These are phyloP conservation scores for Lissonota sp. DNA, from an alignment of 2,888 invertebrate genomes.

Conservation along the genomic window DNA sequence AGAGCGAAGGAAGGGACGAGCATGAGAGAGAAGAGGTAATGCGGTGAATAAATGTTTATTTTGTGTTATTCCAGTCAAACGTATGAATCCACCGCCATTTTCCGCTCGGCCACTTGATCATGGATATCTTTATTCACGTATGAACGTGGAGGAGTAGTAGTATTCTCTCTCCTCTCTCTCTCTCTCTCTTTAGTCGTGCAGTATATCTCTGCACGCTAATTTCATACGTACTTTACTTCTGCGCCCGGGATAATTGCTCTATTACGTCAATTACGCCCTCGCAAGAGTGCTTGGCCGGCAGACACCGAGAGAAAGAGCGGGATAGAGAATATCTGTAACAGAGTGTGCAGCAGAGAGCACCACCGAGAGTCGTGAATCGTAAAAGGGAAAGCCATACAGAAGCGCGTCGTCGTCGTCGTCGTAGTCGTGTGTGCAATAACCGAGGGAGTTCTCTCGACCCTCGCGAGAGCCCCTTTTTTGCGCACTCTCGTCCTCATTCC, in stretches of 20 bases:
- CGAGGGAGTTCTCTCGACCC: slow-evolving; percentile 50
- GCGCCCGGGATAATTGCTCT: slow-evolving; percentile 74
- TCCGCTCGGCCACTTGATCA: slow-evolving; percentile 13
- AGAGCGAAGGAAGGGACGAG: background rate
- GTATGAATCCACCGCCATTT: background rate
- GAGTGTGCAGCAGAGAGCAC: slow-evolving; percentile 31
- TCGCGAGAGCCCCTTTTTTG: slow-evolving; percentile 52
- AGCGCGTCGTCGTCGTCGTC: slow-evolving; percentile 17
- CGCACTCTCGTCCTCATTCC: slow-evolving; percentile 35
- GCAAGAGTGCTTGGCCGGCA: slow-evolving; percentile 58
- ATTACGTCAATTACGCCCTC: slow-evolving; percentile 72
- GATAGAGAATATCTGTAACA: slow-evolving; percentile 33
- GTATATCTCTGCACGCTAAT: slow-evolving; percentile 46
- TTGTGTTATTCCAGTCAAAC: slow-evolving; percentile 10
- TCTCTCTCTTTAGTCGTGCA: background rate
- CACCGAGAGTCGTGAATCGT: slow-evolving; percentile 51
- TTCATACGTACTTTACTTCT: slow-evolving; percentile 58
- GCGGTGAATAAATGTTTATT: background rate
- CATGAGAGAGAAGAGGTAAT: background rate
- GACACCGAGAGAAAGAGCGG: slow-evolving; percentile 7
- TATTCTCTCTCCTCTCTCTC: background rate
- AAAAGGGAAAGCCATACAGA: slow-evolving; percentile 49
- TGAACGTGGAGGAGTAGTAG: background rate
- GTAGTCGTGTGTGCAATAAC: too few species aligned
- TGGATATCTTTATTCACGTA: background rate